Conservation (phyloP, 1,140 invertebrate genomes). For the Goniozus legneri region DNA sequence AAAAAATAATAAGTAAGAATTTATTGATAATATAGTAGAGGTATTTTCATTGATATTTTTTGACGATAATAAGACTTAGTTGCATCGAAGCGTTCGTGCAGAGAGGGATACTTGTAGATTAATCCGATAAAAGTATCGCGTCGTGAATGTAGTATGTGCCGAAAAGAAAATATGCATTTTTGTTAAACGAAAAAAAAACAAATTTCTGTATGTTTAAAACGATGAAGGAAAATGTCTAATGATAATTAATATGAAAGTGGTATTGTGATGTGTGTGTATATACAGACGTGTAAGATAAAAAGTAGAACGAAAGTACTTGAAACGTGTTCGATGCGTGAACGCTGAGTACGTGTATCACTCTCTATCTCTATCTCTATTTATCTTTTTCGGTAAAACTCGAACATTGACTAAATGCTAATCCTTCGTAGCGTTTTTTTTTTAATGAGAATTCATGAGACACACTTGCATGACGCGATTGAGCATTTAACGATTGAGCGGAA, state of each 20-base stretch:
- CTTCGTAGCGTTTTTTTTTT: no score
- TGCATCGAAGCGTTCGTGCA: slow-evolving; percentile 17
- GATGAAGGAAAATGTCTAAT: neutral
- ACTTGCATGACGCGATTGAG: no score
- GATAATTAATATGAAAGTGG: slow-evolving; percentile 12
- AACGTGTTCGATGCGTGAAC: slow-evolving; percentile 10
- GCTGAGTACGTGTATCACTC: slow-evolving; percentile 15
- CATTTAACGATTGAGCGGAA: no score
- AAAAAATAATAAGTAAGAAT: slow-evolving; percentile 34
- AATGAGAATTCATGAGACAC: no score
- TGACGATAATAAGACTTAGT: slow-evolving; percentile 44
- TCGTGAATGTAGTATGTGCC: no score
- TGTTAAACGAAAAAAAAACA: no score
- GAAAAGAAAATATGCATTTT: no score
- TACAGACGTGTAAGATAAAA: slow-evolving; percentile 15
- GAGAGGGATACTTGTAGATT: slow-evolving; percentile 38
- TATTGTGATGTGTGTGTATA: slow-evolving; percentile 29
- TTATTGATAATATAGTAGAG: slow-evolving; percentile 40
- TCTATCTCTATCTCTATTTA: neutral
- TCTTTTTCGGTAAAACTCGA: neutral
- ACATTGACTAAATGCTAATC: neutral
- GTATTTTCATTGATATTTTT: slow-evolving; percentile 48
- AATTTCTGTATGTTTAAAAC: no score
- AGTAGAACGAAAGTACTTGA: slow-evolving; percentile 5
- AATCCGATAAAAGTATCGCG: slow-evolving; percentile 22